Evolutionary conservation across 2,888 invertebrate species (phyloP).

Genomic region (Notodonta dromedarius): DNA sequence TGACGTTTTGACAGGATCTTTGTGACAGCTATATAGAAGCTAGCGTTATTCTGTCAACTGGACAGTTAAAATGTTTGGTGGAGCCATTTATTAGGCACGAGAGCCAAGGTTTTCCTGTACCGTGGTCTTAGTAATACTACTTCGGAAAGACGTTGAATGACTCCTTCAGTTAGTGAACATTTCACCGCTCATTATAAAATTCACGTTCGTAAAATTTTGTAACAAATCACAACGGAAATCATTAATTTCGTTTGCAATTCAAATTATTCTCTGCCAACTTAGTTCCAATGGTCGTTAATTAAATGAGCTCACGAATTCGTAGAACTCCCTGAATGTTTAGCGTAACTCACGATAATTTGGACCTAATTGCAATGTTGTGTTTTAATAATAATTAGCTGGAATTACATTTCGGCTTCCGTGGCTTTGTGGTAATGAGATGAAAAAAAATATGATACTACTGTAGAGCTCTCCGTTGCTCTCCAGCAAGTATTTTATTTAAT

Average conservation of each 20-base stretch:
- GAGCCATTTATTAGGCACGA: too few relatives aligned
- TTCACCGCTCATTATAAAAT: conserved; percentile 18
- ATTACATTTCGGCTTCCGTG: background rate
- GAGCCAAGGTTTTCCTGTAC: too few relatives aligned
- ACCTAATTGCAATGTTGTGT: conserved; percentile 16
- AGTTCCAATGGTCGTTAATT: conserved; percentile 49
- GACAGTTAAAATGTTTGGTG: too few relatives aligned
- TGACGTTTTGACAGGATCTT: too few relatives aligned
- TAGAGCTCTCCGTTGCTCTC: too few relatives aligned
- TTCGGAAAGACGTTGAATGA: too few relatives aligned
- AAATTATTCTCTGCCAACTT: conserved; percentile 44
- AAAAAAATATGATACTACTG: too few relatives aligned
- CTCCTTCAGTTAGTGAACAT: background rate
- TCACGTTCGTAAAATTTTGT: conserved; percentile 23
- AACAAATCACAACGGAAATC: conserved; percentile 47
- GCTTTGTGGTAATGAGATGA: background rate
- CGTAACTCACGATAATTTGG: conserved; percentile 28
- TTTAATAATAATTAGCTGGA: conserved; percentile 8
- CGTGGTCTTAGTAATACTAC: too few relatives aligned
- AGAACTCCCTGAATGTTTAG: conserved; percentile 29
- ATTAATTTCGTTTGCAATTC: conserved; percentile 59
- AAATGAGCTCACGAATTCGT: conserved; percentile 40
- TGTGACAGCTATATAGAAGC: too few relatives aligned
- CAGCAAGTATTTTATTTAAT: too few relatives aligned
- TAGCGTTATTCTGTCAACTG: too few relatives aligned